Evolutionary conservation across 2,797 vertebrate species (phyloP), one percentile per base, ranked within the genome.

Genomic region (Phataginus tetradactyla): DNA sequence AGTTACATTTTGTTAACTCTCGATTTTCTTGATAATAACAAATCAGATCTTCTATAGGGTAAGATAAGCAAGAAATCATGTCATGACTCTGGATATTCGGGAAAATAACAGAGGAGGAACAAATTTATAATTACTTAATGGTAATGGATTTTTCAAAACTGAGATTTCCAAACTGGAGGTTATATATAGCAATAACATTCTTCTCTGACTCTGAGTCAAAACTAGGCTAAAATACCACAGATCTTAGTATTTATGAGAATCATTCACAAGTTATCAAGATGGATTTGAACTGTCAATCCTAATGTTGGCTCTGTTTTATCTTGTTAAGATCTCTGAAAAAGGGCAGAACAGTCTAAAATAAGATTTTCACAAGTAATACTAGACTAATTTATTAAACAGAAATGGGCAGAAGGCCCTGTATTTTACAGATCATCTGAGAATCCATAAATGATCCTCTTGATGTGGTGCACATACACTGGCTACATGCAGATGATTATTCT

Each of bases 371-470:
- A 17, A 42, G 20, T 83, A 90, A 74, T 86, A 74, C 63, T 87
- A 51, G n/a, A 84, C 21, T 94, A 83, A 86, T 57, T 96, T 87
- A 78, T 90, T 61, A 77, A 91, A 71, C 14, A 92, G 57, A 87
- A 81, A 34, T 80, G 68, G 83, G 13, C n/a, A 86, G 64, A 80
- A 90, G 13, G 25, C 5, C 15, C 42, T 85, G 21, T 27, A 87
- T 71, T 84, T 90, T 90, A 86, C 69, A 23, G 34, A 64, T 96
- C 29, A 83, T 87, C 20, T 61, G 85, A 80, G 23, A 94, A 90
- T 86, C 53, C 18, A 23, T 55, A 80, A 96, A 51, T 87, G 21
- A 49, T 66, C 23, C 4, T 81, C 39, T 74, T 81, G 49, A 85
- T 75, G 20, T 84, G 29, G 61, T 85, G 5, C 23, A 55, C 34